Percentiles rank a stretch among this genome's conserved stretches.
Conservation (phyloP, 2,888 invertebrate species). For the Idaea straminata region DNA sequence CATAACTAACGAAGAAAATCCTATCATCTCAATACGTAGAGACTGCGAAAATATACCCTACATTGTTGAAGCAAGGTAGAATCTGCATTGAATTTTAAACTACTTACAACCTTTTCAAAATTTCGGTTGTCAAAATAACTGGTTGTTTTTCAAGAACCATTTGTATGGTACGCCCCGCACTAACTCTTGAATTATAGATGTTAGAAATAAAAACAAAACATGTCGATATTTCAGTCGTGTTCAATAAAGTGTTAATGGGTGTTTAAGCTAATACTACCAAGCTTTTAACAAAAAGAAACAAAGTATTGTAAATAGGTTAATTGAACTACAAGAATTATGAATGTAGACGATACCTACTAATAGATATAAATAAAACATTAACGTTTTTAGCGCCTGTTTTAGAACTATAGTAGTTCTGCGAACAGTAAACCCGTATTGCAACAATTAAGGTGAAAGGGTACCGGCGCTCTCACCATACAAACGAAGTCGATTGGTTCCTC, state of each 20-base stretch:
- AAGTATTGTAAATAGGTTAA: not conserved
- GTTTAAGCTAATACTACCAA: slow-evolving; percentile 29
- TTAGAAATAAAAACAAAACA: slow-evolving; percentile 68
- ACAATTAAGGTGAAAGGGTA: no score
- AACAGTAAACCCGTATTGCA: no score
- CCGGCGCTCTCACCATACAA: no score
- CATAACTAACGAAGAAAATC: slow-evolving; percentile 59
- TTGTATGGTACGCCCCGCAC: slow-evolving; percentile 59
- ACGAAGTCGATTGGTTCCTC: no score
- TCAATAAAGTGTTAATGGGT: slow-evolving; percentile 63
- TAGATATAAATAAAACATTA: not conserved
- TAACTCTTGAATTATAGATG: slow-evolving; percentile 64
- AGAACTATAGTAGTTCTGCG: no score
- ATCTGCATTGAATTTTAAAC: slow-evolving; percentile 34
- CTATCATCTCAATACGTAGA: slow-evolving; percentile 41
- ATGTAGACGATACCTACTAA: not conserved
- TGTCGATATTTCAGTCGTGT: slow-evolving; percentile 62
- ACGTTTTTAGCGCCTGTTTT: not conserved
- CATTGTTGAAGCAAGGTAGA: slow-evolving; percentile 23
- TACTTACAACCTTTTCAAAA: slow-evolving; percentile 53
- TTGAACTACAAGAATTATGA: no score
- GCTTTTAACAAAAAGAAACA: slow-evolving; percentile 5
- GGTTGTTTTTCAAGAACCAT: slow-evolving; percentile 76
- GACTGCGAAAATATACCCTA: slow-evolving; percentile 43
- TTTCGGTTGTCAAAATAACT: slow-evolving; percentile 69